Base-by-base conservation (phyloP, 2,888 invertebrate species). In the Cephalotes varians region DNA sequence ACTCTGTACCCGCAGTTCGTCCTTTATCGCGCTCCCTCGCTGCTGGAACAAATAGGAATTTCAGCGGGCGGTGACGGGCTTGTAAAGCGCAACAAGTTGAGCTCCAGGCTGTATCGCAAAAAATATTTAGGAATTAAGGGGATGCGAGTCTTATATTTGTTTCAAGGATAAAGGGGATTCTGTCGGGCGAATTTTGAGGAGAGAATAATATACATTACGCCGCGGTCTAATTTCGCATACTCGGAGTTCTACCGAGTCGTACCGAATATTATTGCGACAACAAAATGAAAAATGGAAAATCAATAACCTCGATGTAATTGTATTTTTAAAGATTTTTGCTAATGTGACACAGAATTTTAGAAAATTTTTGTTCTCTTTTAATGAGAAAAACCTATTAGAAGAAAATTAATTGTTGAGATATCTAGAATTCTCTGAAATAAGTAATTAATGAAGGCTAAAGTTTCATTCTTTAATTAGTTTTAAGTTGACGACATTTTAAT, bases 11-110 rank as follows among this genome's bases (percentile, higher is more conserved):
- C 81, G 81, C 9, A 51, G 67, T 72, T 83, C 67, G 80, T 74
- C 49, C 58, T 60, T 73, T 71, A 65, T 51, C 72, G 54, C 62
- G 76, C 76, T 79, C 77, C 79, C 74, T 84, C 77, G 73, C 83
- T 83, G 73, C 83, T 84, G 88, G 85, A 89, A 89, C 88, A 89
- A 89, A 89, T 89, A 89, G 85, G 87, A 88, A 89, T 88, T 89
- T 89, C 89, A 88, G 83, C 87, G 82, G 72, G 82, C 86, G 88
- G 88, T 79, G 89, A 88, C 89, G 87, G 83, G 89, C 76, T 83
- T 85, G 89, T 88, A 88, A 89, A 89, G 89, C 89, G 89, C 89
- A 89, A 89, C 89, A 89, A 89, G 89, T 89, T 88, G 89, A 89
- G 84, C 89, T 77, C 62, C 69, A 37, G 87, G 85, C 85, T 84